Evolutionary conservation across 2,888 invertebrate genomes (phyloP), one percentile per base, ranked within the genome.

Genomic region (Xanthorhoe spadicearia): DNA sequence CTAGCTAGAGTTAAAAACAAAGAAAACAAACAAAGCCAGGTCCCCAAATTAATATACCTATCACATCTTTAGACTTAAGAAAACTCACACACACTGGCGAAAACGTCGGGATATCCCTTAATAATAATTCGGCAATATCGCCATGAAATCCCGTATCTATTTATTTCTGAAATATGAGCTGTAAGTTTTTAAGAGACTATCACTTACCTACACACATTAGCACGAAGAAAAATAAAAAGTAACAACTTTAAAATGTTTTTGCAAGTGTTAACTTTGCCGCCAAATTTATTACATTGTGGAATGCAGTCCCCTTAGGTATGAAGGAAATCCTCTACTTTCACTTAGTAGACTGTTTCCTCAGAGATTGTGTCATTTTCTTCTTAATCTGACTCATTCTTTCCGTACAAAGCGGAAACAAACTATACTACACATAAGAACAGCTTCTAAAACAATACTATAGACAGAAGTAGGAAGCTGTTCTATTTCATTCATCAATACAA

Each of bases 401-500:
- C 23, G 23, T 52, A 10, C 23, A 13, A 15, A 60, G 17, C 46
- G 52, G 60, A 52, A 52, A 53, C 52, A 43, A 9, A 52, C 6
- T 46, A 3, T 1, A n/a, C 18, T 35, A 32, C 32, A 7, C 38
- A 43, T 43, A 38, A 38, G 19, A 52, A 32, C 17, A 52, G 17
- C 17, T 28, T n/a, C 23, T 46, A 46, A 50, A 58, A 59, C 54
- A 64, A 54, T 43, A 51, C 18, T 43, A 13, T 2, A 43, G 13
- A 13, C 32, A 7, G 2, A 43, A 35, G 53, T 66, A 71, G 72
- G 71, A 74, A 74, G 71, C 65, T 57, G 50, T 50, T 43, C 50
- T 49, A 46, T 68, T 64, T 68, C 72, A 72, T 71, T 68, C 68
- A 69, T 46, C 67, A 71, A 70, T 67, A 61, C 57, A 71, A 75